Evolutionary conservation across 37 sponge, comb jelly and placozoan species (phyloP).

Genomic region (Aphrocallistes beatrix): DNA sequence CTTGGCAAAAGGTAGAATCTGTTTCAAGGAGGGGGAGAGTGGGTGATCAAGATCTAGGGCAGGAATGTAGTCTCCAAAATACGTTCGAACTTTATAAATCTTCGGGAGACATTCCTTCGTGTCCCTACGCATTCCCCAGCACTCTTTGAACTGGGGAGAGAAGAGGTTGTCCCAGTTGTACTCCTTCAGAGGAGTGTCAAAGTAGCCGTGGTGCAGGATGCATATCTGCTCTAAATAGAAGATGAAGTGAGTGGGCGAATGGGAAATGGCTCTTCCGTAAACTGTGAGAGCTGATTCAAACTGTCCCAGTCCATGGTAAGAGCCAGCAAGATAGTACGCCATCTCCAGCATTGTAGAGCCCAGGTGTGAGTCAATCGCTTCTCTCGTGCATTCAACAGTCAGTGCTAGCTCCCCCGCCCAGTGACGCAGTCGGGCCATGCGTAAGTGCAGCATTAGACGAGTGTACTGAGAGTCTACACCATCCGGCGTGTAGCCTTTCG

Average conservation of each 20-base stretch:
- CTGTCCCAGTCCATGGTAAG: not conserved
- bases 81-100: not conserved
- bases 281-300: not conserved
- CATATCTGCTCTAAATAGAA: not conserved
- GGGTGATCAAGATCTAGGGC: not conserved
- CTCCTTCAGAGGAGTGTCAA: not conserved
- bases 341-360: not conserved
- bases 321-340: not conserved
- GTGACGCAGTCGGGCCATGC: not conserved
- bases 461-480: too few relatives aligned
- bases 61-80: not conserved
- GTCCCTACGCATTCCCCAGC: not conserved
- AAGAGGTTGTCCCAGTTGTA: not conserved
- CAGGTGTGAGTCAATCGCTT: not conserved
- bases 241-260: not conserved
- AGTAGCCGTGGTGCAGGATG: not conserved
- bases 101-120: not conserved
- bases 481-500: not conserved
- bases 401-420: slow-evolving; percentile 1
- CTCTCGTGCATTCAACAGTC: not conserved
- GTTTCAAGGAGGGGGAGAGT: not conserved
- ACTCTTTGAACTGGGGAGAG: slow-evolving; percentile 16
- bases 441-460: not conserved
- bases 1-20: not conserved
- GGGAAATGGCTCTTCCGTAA: not conserved